phyloP scores from a whole-genome alignment of 2,888 invertebrate species.

The Mactromeris polynyma region DNA sequence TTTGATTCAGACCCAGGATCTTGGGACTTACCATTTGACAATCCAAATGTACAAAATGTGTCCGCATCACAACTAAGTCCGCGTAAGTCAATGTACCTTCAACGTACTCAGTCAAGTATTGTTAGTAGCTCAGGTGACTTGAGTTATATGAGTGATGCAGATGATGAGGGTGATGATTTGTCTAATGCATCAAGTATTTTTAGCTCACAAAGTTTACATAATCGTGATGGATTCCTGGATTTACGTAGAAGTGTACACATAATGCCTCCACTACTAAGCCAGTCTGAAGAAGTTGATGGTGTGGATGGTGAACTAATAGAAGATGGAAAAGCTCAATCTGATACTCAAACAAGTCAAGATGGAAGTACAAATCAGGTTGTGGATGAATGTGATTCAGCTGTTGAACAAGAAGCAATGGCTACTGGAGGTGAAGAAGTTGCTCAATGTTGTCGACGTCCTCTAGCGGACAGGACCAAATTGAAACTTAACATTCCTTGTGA shows the following conservation, averaged over 20 bases:
- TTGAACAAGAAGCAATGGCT: background rate
- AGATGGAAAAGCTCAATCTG: background rate
- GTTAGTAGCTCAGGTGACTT: conserved; percentile 66
- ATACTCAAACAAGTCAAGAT: background rate
- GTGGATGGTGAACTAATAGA: background rate
- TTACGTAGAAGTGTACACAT: conserved; percentile 49
- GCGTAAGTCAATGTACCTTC: conserved; percentile 33
- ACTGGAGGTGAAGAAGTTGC: background rate
- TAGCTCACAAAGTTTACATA: conserved; percentile 54
- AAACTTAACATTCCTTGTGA: conserved; percentile 66
- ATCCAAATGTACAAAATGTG: background rate
- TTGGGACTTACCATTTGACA: background rate
- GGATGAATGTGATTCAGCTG: background rate
- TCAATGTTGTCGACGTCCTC: background rate
- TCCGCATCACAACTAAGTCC: conserved; percentile 39
- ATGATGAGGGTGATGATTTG: conserved; percentile 75
- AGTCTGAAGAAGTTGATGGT: conserved; percentile 30
- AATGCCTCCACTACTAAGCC: conserved; percentile 40
- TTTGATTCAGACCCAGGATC: conserved; percentile 30
- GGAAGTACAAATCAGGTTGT: background rate
- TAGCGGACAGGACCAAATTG: conserved; percentile 69
- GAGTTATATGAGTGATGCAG: conserved; percentile 77
- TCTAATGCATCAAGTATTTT: conserved; percentile 73
- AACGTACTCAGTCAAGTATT: conserved; percentile 61
- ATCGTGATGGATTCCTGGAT: conserved; percentile 53